Percentiles rank a stretch among this genome's conserved stretches.
Evolutionary conservation across 1,140 invertebrate genomes (phyloP).

Genomic region (Oryzaephilus surinamensis): DNA sequence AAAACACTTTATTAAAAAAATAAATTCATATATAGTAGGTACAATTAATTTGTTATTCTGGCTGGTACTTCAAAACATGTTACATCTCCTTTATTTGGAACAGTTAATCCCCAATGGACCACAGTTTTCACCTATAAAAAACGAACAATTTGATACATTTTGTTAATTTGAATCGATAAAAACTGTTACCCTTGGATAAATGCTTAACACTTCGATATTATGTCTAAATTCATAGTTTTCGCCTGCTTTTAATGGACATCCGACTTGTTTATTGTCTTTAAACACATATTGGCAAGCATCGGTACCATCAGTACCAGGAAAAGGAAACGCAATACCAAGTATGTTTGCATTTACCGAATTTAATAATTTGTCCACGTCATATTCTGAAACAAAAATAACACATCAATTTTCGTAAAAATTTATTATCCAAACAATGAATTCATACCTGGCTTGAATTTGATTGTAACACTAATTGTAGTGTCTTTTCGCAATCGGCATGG

Average conservation of each 20-base stretch:
- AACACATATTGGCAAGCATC: constrained; percentile 55
- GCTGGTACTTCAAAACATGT: constrained; percentile 58
- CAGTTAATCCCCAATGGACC: constrained; percentile 50
- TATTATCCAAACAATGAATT: constrained; percentile 4
- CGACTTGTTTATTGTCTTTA: constrained; percentile 42
- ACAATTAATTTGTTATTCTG: constrained; percentile 41
- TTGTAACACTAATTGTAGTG: constrained; percentile 41
- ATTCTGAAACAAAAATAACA: constrained; percentile 32
- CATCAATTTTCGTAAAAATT: constrained; percentile 1
- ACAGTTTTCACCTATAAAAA: constrained; percentile 38
- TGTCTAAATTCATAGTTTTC: constrained; percentile 58
- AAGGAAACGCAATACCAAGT: constrained; percentile 51
- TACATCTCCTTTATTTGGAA: constrained; percentile 36
- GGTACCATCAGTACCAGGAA: constrained; percentile 62
- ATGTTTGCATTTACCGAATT: constrained; percentile 51
- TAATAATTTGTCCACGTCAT: constrained; percentile 37
- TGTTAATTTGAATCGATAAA: neutral
- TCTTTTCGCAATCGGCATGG: constrained; percentile 55
- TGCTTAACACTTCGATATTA: constrained; percentile 48
- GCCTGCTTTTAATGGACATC: constrained; percentile 55
- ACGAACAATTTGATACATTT: constrained; percentile 8
- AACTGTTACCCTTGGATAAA: constrained; percentile 55
- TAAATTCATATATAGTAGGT: too few relatives aligned
- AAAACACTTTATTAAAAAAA: too few relatives aligned
- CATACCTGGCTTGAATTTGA: constrained; percentile 48